Percentiles rank a stretch among this genome's conserved stretches.
These are phyloP conservation scores for Acinonyx jubatus DNA, from an alignment of 2,113 vertebrate species.

Conservation along the genomic window DNA sequence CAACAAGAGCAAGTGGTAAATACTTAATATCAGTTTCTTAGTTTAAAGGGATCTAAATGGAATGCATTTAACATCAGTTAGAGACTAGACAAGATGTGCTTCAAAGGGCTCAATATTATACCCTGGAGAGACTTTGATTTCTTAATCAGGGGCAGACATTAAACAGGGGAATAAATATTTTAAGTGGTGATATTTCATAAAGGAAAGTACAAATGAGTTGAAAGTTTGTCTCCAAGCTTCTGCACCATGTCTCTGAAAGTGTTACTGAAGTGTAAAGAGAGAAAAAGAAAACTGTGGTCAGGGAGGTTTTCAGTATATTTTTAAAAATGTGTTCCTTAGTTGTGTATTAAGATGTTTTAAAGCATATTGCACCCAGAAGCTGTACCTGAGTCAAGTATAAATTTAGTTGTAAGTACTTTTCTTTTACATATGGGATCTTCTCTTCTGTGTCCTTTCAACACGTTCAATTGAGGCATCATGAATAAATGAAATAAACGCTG, in stretches of 20 bases:
- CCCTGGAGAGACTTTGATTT: background rate
- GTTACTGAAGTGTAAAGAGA: background rate
- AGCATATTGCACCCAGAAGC: background rate
- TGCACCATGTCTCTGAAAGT: background rate
- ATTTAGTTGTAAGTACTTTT: background rate
- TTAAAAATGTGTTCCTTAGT: background rate
- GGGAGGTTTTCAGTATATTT: background rate
- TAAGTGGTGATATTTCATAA: background rate
- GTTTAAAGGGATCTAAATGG: background rate
- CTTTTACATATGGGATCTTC: background rate
- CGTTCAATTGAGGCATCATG: background rate
- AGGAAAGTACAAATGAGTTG: background rate
- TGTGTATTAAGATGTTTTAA: constrained; percentile 36
- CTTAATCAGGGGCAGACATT: background rate
- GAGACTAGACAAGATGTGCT: background rate
- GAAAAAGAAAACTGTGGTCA: background rate
- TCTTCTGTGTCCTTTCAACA: background rate
- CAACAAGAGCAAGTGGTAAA: background rate
- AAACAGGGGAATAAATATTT: background rate
- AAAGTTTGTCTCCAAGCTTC: background rate
- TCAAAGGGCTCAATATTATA: background rate
- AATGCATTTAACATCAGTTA: background rate
- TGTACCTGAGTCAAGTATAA: background rate
- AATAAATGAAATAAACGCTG: constrained; percentile 38
- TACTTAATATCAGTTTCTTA: background rate